phyloP scores from a whole-genome alignment of 2,888 invertebrate species.

The Cheilosia scutellata region DNA sequence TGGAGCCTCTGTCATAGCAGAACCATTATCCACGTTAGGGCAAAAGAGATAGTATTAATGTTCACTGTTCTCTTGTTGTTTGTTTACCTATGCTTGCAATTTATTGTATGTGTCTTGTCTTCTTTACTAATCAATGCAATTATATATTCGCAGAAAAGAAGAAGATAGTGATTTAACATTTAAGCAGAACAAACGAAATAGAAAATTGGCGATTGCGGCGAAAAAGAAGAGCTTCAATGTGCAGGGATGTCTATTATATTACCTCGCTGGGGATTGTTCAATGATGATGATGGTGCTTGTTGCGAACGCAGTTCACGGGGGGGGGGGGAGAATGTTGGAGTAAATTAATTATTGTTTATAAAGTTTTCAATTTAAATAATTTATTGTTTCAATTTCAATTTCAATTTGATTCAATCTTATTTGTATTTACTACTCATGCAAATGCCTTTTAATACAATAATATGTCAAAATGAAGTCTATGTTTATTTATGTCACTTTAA shows the following conservation, averaged over 20 bases:
- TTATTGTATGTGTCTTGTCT: neutral
- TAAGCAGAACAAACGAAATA: neutral
- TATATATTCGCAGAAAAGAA: conserved; percentile 13
- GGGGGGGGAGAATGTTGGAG: conserved; percentile 11
- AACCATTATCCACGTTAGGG: neutral
- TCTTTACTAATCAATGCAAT: neutral
- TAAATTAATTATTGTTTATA: neutral
- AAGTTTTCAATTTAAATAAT: too few species aligned
- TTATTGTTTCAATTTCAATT: too few species aligned
- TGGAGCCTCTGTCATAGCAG: conserved; percentile 4
- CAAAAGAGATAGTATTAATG: conserved; percentile 5
- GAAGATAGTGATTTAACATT: neutral
- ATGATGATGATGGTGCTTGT: conserved; percentile 10
- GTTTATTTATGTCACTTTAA: too few species aligned
- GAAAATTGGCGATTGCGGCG: neutral
- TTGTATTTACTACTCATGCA: too few species aligned
- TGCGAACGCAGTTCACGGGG: conserved; percentile 16
- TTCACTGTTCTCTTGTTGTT: neutral
- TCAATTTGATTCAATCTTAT: too few species aligned
- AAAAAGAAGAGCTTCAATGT: neutral
- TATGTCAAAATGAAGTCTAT: too few species aligned
- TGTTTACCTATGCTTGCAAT: conserved; percentile 7
- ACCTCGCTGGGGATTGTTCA: neutral
- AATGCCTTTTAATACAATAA: too few species aligned
- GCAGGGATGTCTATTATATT: neutral